Evolutionary conservation across 2,797 vertebrate genomes (phyloP).

Genomic region (Telmatherina bonti): DNA sequence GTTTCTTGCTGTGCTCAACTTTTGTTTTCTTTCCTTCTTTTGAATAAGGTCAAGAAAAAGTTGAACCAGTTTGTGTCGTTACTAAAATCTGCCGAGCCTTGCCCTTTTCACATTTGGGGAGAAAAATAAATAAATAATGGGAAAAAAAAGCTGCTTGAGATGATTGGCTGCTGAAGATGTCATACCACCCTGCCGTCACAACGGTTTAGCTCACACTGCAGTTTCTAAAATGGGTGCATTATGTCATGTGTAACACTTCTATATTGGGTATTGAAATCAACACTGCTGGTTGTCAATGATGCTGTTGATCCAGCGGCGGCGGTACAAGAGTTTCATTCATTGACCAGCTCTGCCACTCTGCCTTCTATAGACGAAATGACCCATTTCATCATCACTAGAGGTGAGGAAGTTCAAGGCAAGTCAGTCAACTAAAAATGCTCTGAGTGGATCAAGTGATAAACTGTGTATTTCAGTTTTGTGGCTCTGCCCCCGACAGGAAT

Average conservation of each 20-base stretch:
- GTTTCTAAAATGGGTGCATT: slow-evolving; percentile 67
- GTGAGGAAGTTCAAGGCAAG: slow-evolving; percentile 35
- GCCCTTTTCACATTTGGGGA: slow-evolving; percentile 27
- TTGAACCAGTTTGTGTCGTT: slow-evolving; percentile 31
- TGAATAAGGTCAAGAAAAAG: slow-evolving; percentile 11
- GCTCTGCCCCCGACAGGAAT: slow-evolving; percentile 37
- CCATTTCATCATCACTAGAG: slow-evolving; percentile 50
- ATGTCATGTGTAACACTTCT: slow-evolving; percentile 60
- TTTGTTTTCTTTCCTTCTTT: neutral
- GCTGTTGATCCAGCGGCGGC: slow-evolving; percentile 53
- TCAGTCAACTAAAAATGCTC: slow-evolving; percentile 38
- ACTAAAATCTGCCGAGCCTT: slow-evolving; percentile 42
- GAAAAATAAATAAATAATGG: slow-evolving; percentile 34
- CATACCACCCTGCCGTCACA: slow-evolving; percentile 72
- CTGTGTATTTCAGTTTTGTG: slow-evolving; percentile 16
- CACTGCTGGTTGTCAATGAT: slow-evolving; percentile 61
- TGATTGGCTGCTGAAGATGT: slow-evolving; percentile 76
- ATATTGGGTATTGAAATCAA: slow-evolving; percentile 75
- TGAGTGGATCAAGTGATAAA: slow-evolving; percentile 37
- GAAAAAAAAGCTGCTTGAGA: slow-evolving; percentile 15
- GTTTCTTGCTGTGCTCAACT: neutral
- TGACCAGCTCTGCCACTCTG: slow-evolving; percentile 13
- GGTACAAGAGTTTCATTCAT: slow-evolving; percentile 75
- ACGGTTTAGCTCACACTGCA: slow-evolving; percentile 40
- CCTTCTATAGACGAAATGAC: slow-evolving; percentile 40